Base-by-base conservation (phyloP, 1,140 invertebrate species). In the Brachionus manjavacas region DNA sequence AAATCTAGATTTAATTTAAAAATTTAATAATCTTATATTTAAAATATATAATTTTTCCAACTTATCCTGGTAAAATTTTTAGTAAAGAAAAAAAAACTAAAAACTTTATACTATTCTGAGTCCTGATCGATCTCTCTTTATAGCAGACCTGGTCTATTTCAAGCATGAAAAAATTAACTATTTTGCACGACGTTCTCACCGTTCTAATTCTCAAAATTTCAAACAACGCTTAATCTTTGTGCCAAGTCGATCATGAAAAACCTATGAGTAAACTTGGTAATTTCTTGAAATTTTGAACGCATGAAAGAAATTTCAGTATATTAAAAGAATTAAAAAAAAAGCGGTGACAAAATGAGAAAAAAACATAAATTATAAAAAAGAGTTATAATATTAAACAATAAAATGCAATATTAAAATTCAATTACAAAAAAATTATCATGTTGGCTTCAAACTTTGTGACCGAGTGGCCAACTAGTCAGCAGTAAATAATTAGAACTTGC, bases 251-350 rank as follows among this genome's bases (percentile, higher is more conserved):
- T 72, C 68, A 72, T 41, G 16, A 28, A 72, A 72, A 72, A 39
- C 16, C 31, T 31, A 41, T 72, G 28, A 39, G 12, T 72, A 16
- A 39, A 41, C 68, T 72, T 41, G 35, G 20, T 72, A 39, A 72
- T 72, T 72, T 72, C 35, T 72, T 72, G 14, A 43, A 72, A 72
- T 72, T 72, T 72, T 72, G 68, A 72, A 72, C 68, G 68, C 68
- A 41, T 72, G 68, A 72, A 72, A 72, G 68, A 39, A 72, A 72
- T 72, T 72, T 72, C 35, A 41, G 68, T 41, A 72, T 46, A 39
- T 23, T 41, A 16, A 72, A 41, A 72, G 43, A 72, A 60, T 8
- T 55, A 2, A 43, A 72, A 72, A 64, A 68, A 41, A 14, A 11
- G 43, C 31, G 68, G 68, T 16, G 68, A 20, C 31, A 72, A 35